These are phyloP conservation scores for Pentalonia nigronervosa DNA, from an alignment of 1,140 invertebrate genomes.

Conservation along the genomic window DNA sequence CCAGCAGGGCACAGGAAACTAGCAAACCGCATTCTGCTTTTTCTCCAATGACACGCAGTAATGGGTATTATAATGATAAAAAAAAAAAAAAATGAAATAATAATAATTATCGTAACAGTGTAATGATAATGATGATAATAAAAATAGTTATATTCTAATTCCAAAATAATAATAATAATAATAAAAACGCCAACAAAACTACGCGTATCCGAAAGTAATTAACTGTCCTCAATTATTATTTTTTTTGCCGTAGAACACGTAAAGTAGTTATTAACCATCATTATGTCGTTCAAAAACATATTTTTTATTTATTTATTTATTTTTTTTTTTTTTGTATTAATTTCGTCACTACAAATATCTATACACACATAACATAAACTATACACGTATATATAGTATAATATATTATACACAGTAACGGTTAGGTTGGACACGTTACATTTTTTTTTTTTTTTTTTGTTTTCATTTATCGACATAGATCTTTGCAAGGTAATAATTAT, in stretches of 20 bases:
- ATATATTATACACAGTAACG: not conserved
- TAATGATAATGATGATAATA: not conserved
- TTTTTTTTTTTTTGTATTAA: not conserved
- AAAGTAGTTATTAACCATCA: constrained; percentile 54
- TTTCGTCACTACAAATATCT: constrained; percentile 23
- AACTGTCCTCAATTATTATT: constrained; percentile 49
- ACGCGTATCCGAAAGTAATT: constrained; percentile 57
- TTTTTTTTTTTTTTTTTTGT: not conserved
- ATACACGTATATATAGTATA: not conserved
- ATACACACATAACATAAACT: not conserved
- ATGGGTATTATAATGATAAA: not conserved
- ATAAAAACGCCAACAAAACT: constrained; percentile 12
- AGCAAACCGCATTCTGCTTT: constrained; percentile 6
- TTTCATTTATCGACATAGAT: not conserved
- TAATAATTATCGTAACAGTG: not conserved
- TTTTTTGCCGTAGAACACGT: constrained; percentile 30
- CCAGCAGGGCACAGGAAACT: constrained; percentile 34
- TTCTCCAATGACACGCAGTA: constrained; percentile 52
- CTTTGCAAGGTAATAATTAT: constrained; percentile 6
- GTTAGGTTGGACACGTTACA: not conserved
- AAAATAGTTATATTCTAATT: constrained; percentile 59
- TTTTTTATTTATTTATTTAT: too few relatives aligned
- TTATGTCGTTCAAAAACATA: constrained; percentile 37
- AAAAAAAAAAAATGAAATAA: not conserved
- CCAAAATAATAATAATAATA: constrained; percentile 61